These are phyloP conservation scores for Archips xylosteana DNA, from an alignment of 2,888 invertebrate species.

Conservation along the genomic window DNA sequence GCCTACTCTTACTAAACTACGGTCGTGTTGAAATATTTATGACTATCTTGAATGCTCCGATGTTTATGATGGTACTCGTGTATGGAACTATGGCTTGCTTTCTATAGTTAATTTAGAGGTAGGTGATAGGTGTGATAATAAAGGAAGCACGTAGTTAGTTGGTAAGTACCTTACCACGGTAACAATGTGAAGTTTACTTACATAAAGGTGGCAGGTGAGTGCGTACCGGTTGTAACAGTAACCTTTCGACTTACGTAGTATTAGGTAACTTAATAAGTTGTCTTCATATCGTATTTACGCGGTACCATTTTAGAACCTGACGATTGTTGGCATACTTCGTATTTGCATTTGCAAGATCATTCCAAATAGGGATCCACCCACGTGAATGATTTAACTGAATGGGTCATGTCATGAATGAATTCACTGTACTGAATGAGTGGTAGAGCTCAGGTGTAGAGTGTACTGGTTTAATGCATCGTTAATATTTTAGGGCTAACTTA, in stretches of 20 bases:
- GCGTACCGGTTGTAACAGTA: slow-evolving; percentile 31
- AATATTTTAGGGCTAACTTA: too few relatives aligned
- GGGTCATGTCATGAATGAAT: too few relatives aligned
- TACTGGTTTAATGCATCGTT: too few relatives aligned
- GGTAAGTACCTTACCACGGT: not conserved
- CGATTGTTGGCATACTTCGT: not conserved
- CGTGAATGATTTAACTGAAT: too few relatives aligned
- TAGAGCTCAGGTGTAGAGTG: too few relatives aligned
- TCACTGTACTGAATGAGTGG: too few relatives aligned
- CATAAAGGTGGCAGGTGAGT: slow-evolving; percentile 40
- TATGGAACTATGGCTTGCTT: not conserved
- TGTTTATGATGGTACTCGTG: too few relatives aligned
- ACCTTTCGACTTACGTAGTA: slow-evolving; percentile 28
- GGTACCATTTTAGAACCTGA: not conserved
- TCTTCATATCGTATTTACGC: not conserved
- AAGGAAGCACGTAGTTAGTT: not conserved
- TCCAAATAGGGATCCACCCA: not conserved
- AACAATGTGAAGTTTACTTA: slow-evolving; percentile 17
- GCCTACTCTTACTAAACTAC: too few relatives aligned
- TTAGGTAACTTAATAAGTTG: slow-evolving; percentile 17
- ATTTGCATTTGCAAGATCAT: too few relatives aligned
- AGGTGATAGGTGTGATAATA: not conserved
- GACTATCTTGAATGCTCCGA: too few relatives aligned
- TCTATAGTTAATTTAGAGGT: not conserved
- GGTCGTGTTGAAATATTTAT: too few relatives aligned